Base-by-base conservation (phyloP, 2,113 vertebrate species). In the cat (Felis catus) region DNA sequence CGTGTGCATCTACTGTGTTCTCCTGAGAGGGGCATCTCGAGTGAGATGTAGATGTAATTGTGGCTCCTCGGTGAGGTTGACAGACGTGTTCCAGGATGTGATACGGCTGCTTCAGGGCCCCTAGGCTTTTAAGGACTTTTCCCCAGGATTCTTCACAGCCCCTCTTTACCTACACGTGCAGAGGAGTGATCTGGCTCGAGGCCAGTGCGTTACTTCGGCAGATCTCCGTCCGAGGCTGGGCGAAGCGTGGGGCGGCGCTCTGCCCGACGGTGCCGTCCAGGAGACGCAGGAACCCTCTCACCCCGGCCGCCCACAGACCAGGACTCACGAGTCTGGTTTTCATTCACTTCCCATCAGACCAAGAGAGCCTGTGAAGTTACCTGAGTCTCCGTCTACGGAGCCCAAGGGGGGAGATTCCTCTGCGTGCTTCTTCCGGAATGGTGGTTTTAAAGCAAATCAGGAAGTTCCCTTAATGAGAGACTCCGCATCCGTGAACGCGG, bases 171-270 rank as follows among this genome's bases (percentile, higher is more conserved):
- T 29, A 6, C n/a, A 12, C 36, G 6, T 29, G 4, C 3, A 9
- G 39, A 13, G 14, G 29, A 71, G 41, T 27, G 8, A 5, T 2
- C 1, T 0, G 0, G 19, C 10, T 3, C 4, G 23, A 68, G 33
- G 9, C 61, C 1, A 3, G 0, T 2, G 41, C 0, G 1, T 0
- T 10, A 9, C 8, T 12, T 1, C 6, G 0, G 11, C 2, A 12
- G n/a, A 11, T 25, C 21, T 18, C 33, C 41, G 58, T n/a, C 25
- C 36, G 1, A 45, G 66, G 9, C 4, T 2, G 0, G 10, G 15
- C 76, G 10, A 1, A 4, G 14, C 11, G 23, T 3, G 0, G 19
- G 15, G 29, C 25, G 6, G 63, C 12, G 19, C 0, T 0, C 29
- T 7, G 5, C 27, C 29, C 1, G 18, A 3, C 12, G 2, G 4